Evolutionary conservation across 2,113 vertebrate genomes (phyloP), one percentile per base, ranked within the genome.

Genomic region (Dicrurus megarhynchus): DNA sequence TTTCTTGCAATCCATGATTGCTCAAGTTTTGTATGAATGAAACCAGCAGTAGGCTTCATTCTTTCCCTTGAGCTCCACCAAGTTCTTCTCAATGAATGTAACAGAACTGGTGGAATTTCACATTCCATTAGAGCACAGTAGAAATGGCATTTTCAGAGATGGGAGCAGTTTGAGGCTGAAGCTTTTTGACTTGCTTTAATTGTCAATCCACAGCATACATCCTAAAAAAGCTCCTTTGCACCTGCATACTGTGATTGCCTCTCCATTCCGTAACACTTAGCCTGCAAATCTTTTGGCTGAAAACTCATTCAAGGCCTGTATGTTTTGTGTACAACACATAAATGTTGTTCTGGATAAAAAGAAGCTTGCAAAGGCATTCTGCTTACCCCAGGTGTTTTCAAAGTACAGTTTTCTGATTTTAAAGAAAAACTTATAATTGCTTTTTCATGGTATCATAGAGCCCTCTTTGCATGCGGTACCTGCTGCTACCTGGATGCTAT

Each of bases 71-170:
- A 97, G 93, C 79, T 97, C 96, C 83, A 96, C 93, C 94, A 95
- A 93, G 87, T 84, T 93, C 94, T 89, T 96, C 95, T 97, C 96
- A 97, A 93, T 92, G 87, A 97, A 91, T 95, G 90, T 94, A 96
- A 93, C 56, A 89, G 92, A 47, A 65, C 74, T 24, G 59, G 91
- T 96, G 87, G 92, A 92, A 97, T 97, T 97, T 95, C 97, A 97
- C 94, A 87, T 97, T 94, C 88, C 91, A 93, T 46, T 87, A 93
- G 56, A 97, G 81, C 59, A 83, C 84, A 90, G 90, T 86, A 96
- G 89, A 98, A 97, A 97, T 70, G 46, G 56, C 69, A 90, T 92
- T 97, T 92, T 96, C 96, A 93, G 96, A 97, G 93, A 91, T 44
- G 68, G 55, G 61, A 96, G 89, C 93, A 71, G 82, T 96, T 95